Conservation (phyloP, 1,140 invertebrate species). For the Drosophila carrolli region DNA sequence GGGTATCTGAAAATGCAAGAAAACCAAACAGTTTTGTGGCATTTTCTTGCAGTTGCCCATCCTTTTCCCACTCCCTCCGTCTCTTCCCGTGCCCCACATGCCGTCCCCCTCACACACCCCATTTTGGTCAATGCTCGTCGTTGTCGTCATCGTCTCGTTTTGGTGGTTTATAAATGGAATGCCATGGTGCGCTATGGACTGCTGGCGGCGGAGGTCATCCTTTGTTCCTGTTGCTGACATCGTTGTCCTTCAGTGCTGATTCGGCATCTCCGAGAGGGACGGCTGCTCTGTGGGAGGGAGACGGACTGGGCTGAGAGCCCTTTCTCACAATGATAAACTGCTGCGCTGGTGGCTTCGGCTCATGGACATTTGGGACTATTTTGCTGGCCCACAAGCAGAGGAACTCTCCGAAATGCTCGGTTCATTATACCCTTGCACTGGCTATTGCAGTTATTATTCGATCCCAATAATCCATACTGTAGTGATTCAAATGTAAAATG, state of each 20-base stretch:
- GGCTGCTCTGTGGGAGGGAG: slow-evolving; percentile 6
- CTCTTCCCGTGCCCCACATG: slow-evolving; percentile 1
- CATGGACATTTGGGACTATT: slow-evolving; percentile 48
- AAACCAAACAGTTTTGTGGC: slow-evolving; percentile 76
- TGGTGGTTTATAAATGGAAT: slow-evolving; percentile 57
- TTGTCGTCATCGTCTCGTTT: slow-evolving; percentile 54
- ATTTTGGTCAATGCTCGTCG: slow-evolving; percentile 39
- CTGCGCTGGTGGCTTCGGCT: slow-evolving; percentile 38
- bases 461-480: not conserved
- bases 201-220: slow-evolving; percentile 35
- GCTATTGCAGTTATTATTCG: not conserved
- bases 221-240: slow-evolving; percentile 56
- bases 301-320: slow-evolving; percentile 4
- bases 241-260: slow-evolving; percentile 49
- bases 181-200: slow-evolving; percentile 8
- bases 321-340: slow-evolving; percentile 52
- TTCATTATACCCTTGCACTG: slow-evolving; percentile 35
- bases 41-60: slow-evolving; percentile 65
- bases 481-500: no score
- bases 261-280: slow-evolving; percentile 41
- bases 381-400: slow-evolving; percentile 13
- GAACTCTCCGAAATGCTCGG: slow-evolving; percentile 21
- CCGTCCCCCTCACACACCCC: not conserved
- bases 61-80: slow-evolving; percentile 14
- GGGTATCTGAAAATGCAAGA: slow-evolving; percentile 46